A percentile compares a stretch with the other conserved stretches of the same genome.
phyloP scores from a whole-genome alignment of 2,888 invertebrate species.

The Eurois occulta region DNA sequence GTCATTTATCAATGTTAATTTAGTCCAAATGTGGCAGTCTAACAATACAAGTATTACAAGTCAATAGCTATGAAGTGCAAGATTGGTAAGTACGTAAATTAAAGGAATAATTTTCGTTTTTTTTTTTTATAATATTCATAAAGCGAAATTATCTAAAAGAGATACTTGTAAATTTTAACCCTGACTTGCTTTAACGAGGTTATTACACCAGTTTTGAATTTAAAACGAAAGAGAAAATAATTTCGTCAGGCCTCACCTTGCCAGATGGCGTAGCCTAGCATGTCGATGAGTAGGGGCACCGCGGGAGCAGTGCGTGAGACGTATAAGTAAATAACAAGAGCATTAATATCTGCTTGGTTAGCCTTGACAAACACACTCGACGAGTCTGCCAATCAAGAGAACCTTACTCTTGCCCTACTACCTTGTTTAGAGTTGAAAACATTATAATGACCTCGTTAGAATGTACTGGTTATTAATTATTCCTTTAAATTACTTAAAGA shows the following conservation, averaged over 20 bases:
- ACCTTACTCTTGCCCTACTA: slow-evolving; percentile 42
- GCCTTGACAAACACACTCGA: slow-evolving; percentile 49
- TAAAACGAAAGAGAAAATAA: slow-evolving; percentile 15
- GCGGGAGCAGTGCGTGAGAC: slow-evolving; percentile 31
- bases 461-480: slow-evolving; percentile 44
- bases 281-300: slow-evolving; percentile 47
- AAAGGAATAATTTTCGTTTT: slow-evolving; percentile 52
- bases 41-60: slow-evolving; percentile 56
- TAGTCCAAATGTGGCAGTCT: slow-evolving; percentile 35
- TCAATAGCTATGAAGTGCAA: slow-evolving; percentile 77
- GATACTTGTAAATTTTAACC: slow-evolving; percentile 12
- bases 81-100: slow-evolving; percentile 54
- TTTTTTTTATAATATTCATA: background rate
- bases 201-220: slow-evolving; percentile 34
- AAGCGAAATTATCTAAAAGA: background rate
- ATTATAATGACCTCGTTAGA: slow-evolving; percentile 26
- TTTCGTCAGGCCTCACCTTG: slow-evolving; percentile 44
- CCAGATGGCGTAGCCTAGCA: slow-evolving; percentile 32
- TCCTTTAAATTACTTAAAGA: slow-evolving; percentile 59
- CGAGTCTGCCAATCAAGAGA: slow-evolving; percentile 35
- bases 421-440: slow-evolving; percentile 36
- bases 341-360: slow-evolving; percentile 30
- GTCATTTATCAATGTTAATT: slow-evolving; percentile 34
- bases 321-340: slow-evolving; percentile 50
- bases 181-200: slow-evolving; percentile 32